A percentile compares a stretch with the other conserved stretches of the same genome.
These are phyloP conservation scores for Himalopsyche kuldschensis DNA, from an alignment of 2,888 invertebrate species.

Conservation along the genomic window DNA sequence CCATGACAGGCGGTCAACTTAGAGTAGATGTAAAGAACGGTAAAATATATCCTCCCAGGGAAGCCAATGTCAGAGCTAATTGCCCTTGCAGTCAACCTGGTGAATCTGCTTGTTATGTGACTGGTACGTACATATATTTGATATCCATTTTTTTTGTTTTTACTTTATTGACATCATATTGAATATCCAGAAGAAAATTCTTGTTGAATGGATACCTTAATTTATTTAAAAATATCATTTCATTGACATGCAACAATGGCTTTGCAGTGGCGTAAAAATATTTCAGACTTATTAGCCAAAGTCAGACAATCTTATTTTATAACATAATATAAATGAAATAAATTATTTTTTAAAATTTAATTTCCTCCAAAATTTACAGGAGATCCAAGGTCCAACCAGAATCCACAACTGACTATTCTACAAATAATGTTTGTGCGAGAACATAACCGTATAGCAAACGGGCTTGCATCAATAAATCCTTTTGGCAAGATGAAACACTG, in stretches of 20 bases:
- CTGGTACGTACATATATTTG: conserved; percentile 3
- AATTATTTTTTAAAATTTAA: no score
- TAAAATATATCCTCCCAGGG: conserved; percentile 41
- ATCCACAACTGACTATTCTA: conserved; percentile 53
- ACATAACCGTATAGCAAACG: conserved; percentile 55
- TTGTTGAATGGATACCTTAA: no score
- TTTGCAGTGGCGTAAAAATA: no score
- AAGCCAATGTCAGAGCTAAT: neutral
- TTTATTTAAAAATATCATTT: no score
- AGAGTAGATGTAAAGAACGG: conserved; percentile 37
- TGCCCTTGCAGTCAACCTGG: neutral
- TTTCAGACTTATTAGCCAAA: no score
- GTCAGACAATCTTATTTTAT: no score
- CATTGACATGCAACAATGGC: no score
- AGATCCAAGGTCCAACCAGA: conserved; percentile 53
- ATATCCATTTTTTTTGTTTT: no score
- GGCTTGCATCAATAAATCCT: conserved; percentile 53
- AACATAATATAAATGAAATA: no score
- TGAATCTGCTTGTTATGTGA: conserved; percentile 9
- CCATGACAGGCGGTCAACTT: conserved; percentile 42
- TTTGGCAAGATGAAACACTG: conserved; percentile 55
- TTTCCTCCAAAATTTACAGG: conserved; percentile 32
- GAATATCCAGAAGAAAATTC: no score
- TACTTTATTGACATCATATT: no score
- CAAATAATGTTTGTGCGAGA: conserved; percentile 56